phyloP scores from a whole-genome alignment of 2,113 vertebrate species.

The Tapirus terrestris region DNA sequence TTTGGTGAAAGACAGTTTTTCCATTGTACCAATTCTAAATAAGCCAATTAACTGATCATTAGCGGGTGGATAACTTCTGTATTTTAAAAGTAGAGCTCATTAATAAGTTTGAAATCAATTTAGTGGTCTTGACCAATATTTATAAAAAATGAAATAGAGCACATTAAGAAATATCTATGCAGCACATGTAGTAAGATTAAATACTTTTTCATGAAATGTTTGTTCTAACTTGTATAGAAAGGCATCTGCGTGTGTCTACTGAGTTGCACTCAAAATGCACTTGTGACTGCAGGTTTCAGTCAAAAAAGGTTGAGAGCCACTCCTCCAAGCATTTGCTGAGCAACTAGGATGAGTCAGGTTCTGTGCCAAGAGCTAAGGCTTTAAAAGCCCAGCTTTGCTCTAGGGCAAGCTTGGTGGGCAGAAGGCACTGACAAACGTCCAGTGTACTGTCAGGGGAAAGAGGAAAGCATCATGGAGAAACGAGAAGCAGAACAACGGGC shows the following conservation, averaged over 20 bases:
- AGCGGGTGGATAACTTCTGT: neutral
- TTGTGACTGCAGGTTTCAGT: neutral
- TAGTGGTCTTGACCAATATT: neutral
- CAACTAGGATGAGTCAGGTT: neutral
- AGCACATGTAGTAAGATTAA: neutral
- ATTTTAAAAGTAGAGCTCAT: neutral
- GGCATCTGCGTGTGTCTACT: neutral
- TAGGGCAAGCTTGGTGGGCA: neutral
- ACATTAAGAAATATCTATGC: neutral
- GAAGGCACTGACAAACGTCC: neutral
- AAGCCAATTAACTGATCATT: neutral
- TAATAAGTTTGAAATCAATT: neutral
- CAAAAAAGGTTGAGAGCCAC: neutral
- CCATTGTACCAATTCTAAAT: neutral
- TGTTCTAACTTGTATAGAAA: neutral
- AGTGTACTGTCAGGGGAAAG: neutral
- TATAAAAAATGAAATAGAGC: neutral
- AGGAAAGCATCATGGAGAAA: neutral
- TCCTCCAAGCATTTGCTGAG: neutral
- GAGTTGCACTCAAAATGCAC: neutral
- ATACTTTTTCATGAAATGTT: neutral
- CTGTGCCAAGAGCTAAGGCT: neutral
- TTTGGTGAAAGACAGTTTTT: neutral
- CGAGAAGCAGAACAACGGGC: accelerated
- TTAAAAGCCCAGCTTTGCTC: neutral